Base-by-base conservation (phyloP, 2,113 vertebrate species). In the Struthidea cinerea region DNA sequence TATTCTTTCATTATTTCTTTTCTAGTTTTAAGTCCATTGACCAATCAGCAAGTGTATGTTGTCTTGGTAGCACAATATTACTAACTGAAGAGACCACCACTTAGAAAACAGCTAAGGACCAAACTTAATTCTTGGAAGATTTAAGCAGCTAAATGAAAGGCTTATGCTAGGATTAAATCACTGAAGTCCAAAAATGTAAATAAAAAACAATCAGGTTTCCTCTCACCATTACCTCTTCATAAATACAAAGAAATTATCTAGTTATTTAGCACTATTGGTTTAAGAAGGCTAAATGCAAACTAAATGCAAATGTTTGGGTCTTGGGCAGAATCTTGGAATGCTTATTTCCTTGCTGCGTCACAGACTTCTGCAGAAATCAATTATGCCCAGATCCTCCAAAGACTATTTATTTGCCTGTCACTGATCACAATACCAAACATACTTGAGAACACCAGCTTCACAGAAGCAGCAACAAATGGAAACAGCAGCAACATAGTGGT, bases 231-330 rank as follows among this genome's bases (percentile, higher is more conserved):
- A 35, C 2, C 7, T 78, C 17, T 65, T 77, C 57, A 57, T 21
- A 71, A 81, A 42, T 13, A 67, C 4, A 60, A 59, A 59, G 1
- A 83, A 50, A 55, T 24, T 44, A 19, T 22, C 14, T 35, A n/a
- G 35, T 73, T 85, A 63, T 56, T 88, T 80, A 61, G 14, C 5
- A 10, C 13, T 80, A 10, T 7, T 44, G 14, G 5, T 75, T 60
- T 75, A 75, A 50, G 18, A 13, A 64, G 32, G 6, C 56, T 75
- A 79, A 75, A 55, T 35, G 16, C 24, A 69, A 64, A 8, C 4
- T 9, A n/a, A n/a, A n/a, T n/a, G n/a, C 30, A 22, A 1, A 26
- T 0, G 0, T 53, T 57, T 63, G 2, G 15, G 11, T 76, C 46
- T 84, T 39, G 39, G 13, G 20, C 8, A 52, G 47, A 56, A 32